Evolutionary conservation across 2,888 invertebrate genomes (phyloP).

Genomic region (Entomobrya multifasciata): DNA sequence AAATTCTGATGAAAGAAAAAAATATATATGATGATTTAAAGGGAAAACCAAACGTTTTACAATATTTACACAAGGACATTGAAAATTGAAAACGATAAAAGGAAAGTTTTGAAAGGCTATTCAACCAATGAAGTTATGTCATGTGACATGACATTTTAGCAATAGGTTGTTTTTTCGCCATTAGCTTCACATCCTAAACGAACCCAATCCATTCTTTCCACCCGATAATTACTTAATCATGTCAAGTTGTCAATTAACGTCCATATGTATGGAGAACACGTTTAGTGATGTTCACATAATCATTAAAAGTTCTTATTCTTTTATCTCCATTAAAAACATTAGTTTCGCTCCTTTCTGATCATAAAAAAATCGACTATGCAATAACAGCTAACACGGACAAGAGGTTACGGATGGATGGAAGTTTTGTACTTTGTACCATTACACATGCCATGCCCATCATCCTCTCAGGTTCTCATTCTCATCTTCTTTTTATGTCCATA

Average conservation of each 20-base stretch:
- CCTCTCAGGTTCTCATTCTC: too few species aligned
- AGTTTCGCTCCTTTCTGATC: conserved; percentile 33
- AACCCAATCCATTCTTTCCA: conserved; percentile 52
- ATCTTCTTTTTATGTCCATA: too few species aligned
- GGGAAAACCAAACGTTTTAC: conserved; percentile 28
- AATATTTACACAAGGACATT: conserved; percentile 1
- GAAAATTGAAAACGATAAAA: too few species aligned
- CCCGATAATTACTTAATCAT: conserved; percentile 72
- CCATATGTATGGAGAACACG: conserved; percentile 59
- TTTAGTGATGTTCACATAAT: conserved; percentile 37
- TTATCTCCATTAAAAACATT: conserved; percentile 38
- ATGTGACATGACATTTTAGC: background rate
- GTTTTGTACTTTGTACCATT: too few species aligned
- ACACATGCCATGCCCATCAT: too few species aligned
- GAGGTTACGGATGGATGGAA: too few species aligned
- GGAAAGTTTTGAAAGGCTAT: background rate
- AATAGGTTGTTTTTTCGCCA: background rate
- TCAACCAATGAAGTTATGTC: background rate
- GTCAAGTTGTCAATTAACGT: conserved; percentile 70
- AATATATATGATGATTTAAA: background rate
- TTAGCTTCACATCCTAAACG: background rate
- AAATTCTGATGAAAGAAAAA: conserved; percentile 11
- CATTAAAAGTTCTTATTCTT: conserved; percentile 13
- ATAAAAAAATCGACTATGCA: background rate
- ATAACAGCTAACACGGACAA: background rate